Percentiles rank a stretch among this genome's conserved stretches.
Evolutionary conservation across 2,113 vertebrate species (phyloP).

Genomic region (Bubo blakistoni): DNA sequence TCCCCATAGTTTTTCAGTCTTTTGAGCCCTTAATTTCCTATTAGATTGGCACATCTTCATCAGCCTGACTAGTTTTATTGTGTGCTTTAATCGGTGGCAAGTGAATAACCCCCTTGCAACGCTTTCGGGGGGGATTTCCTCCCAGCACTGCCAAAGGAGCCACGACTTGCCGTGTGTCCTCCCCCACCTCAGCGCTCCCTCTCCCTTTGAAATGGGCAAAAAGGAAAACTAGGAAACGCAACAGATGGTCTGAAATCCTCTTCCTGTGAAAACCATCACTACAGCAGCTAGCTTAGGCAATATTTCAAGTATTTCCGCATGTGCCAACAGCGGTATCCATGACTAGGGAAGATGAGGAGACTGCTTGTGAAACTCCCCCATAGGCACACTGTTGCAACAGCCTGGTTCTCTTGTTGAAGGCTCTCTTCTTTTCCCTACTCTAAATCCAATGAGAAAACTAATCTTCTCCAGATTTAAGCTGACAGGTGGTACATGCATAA

Average conservation of each 20-base stretch:
- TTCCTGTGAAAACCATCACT: constrained; percentile 44
- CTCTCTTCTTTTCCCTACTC: constrained; percentile 45
- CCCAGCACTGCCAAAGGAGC: neutral
- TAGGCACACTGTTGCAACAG: constrained; percentile 53
- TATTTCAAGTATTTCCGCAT: constrained; percentile 53
- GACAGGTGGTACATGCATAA: constrained; percentile 80
- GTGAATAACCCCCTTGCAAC: neutral
- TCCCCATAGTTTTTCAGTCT: neutral
- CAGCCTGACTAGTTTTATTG: neutral
- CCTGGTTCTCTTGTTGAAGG: constrained; percentile 62
- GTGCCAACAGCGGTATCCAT: constrained; percentile 34
- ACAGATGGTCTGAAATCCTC: constrained; percentile 71
- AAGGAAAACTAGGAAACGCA: constrained; percentile 67
- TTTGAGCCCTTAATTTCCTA: neutral
- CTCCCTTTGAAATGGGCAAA: constrained; percentile 44
- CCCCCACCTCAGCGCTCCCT: neutral
- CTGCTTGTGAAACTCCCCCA: constrained; percentile 59
- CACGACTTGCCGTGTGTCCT: neutral
- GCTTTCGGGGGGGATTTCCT: neutral
- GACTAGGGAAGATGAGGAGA: constrained; percentile 52
- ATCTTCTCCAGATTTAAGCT: constrained; percentile 70
- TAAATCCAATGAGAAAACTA: constrained; percentile 57
- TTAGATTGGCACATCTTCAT: neutral
- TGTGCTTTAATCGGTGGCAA: neutral
- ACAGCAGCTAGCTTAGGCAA: constrained; percentile 50